Evolutionary conservation across 2,113 vertebrate species (phyloP).

Genomic region (Hyla sarda): DNA sequence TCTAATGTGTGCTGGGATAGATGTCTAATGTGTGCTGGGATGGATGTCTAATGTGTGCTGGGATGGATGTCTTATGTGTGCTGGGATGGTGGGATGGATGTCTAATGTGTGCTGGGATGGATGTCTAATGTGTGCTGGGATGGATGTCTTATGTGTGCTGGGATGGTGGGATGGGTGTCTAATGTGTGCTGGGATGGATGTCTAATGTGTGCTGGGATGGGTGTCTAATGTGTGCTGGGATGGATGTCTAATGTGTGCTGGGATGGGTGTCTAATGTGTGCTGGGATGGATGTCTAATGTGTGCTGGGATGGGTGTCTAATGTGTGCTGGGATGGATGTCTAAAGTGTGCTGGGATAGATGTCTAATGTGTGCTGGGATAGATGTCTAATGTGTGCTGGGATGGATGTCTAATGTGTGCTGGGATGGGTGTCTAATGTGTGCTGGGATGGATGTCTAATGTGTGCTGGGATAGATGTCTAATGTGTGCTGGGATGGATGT

Average conservation of each 20-base stretch:
- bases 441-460: conserved; percentile 1
- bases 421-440: conserved; percentile 1
- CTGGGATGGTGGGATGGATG: too few relatives aligned
- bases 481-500: neutral
- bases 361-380: neutral
- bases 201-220: neutral
- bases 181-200: neutral
- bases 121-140: neutral
- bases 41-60: neutral
- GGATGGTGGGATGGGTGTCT: too few relatives aligned
- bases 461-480: neutral
- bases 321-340: neutral
- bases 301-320: neutral
- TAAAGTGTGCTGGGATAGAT: neutral
- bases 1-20: neutral
- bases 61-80: too few relatives aligned
- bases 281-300: conserved; percentile 1
- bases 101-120: neutral
- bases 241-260: neutral
- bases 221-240: neutral
- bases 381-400: neutral
- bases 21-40: neutral
- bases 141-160: too few relatives aligned
- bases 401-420: neutral
- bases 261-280: neutral